These are phyloP conservation scores for Portevinia maculata DNA, from an alignment of 2,888 invertebrate genomes.

Conservation along the genomic window DNA sequence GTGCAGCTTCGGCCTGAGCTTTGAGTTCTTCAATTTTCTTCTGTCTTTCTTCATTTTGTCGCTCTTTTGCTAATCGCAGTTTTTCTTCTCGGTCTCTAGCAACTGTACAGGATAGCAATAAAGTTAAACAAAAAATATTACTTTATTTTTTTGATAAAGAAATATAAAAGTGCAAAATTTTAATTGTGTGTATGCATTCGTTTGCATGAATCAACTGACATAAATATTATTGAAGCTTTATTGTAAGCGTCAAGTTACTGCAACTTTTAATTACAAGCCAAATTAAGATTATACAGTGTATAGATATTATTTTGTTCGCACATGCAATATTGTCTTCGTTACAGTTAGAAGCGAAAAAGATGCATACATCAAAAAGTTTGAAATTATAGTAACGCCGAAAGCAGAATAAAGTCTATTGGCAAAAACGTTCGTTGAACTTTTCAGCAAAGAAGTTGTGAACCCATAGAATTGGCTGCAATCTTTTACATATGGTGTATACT, in stretches of 20 bases:
- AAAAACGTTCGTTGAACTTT: too few species aligned
- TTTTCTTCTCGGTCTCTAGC: constrained; percentile 86
- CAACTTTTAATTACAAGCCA: background rate
- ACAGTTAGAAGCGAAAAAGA: constrained; percentile 8
- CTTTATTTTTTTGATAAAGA: constrained; percentile 21
- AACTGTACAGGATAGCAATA: constrained; percentile 72
- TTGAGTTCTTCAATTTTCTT: constrained; percentile 94
- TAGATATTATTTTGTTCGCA: too few species aligned
- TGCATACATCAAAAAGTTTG: too few species aligned
- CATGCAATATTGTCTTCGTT: too few species aligned
- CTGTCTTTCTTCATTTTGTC: constrained; percentile 94
- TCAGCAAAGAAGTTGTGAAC: too few species aligned
- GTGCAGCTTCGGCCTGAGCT: constrained; percentile 94
- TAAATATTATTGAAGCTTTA: constrained; percentile 35
- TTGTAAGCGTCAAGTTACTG: constrained; percentile 6
- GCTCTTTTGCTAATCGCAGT: constrained; percentile 90
- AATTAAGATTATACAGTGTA: too few species aligned
- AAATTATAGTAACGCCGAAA: too few species aligned
- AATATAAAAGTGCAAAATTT: constrained; percentile 42
- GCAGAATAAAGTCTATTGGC: too few species aligned
- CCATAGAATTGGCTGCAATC: too few species aligned
- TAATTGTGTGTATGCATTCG: constrained; percentile 26
- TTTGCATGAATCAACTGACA: constrained; percentile 17
- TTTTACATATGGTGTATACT: too few species aligned
- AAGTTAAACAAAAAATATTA: constrained; percentile 18